Evolutionary conservation across 1,140 invertebrate genomes (phyloP), one percentile per base, ranked within the genome.

Genomic region (Trichogramma pretiosum): DNA sequence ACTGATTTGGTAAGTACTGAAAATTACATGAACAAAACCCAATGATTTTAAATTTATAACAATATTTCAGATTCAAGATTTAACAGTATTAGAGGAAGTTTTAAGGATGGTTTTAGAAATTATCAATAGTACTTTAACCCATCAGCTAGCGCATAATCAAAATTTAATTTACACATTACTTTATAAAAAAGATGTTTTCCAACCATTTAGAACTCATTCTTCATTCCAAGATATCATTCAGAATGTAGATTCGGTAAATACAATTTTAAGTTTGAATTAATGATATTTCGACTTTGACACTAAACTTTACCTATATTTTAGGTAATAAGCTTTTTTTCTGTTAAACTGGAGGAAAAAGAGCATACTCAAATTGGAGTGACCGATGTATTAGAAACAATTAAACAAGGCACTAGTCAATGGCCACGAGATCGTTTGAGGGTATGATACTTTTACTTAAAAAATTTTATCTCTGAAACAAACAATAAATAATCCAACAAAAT

Each of bases 141-240:
- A 88, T 68, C 89, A 94, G 57, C 73, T 99, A 24, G 76, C 82
- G 3, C 82, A 89, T 62, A 99, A 99, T 74, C 82, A 90, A 7
- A 92, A 99, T 74, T 76, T 99, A 50, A 82, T 99, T 28, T 99
- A 99, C 64, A 91, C 93, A 2, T 73, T 99, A 42, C 75, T 99
- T 1, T 98, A 99, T 67, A 94, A 98, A 62, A 81, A 84, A 54
- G 82, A 92, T 48, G 79, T 95, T 33, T 98, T 99, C 72, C 81
- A 88, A 57, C 77, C 84, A 10, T 93, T 93, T 64, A 78, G 84
- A 56, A 80, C 80, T 43, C 89, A 98, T 73, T 80, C 86, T 16
- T 85, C 87, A 44, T 95, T 95, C 69, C 89, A 95, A 64, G 93
- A 98, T 65, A 87, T 99, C 30, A 84, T 97, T 45, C 87, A 94